phyloP scores from a whole-genome alignment of 2,888 invertebrate species.

The Linnaemya vulpina region DNA sequence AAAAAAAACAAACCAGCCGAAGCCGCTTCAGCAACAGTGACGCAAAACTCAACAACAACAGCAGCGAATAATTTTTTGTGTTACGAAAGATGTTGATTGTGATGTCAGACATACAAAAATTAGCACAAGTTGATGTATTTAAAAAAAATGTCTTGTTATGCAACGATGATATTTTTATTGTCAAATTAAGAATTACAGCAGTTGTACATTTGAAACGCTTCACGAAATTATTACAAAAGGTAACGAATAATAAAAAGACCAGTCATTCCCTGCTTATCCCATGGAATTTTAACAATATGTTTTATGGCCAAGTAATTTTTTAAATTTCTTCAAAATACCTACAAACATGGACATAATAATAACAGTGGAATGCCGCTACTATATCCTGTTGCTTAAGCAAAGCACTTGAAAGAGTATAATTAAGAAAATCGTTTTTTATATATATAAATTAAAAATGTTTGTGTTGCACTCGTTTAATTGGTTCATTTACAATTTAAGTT shows the following conservation, averaged over 20 bases:
- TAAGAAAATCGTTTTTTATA: no score
- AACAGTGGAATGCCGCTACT: not conserved
- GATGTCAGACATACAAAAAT: slow-evolving; percentile 52
- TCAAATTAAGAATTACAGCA: slow-evolving; percentile 72
- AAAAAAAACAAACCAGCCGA: slow-evolving; percentile 9
- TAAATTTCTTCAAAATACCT: slow-evolving; percentile 1
- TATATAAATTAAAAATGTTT: no score
- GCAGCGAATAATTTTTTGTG: slow-evolving; percentile 33
- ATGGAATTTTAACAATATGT: slow-evolving; percentile 31
- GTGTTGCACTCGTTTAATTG: no score
- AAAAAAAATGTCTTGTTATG: slow-evolving; percentile 77
- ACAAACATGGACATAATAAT: not conserved
- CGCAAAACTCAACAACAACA: slow-evolving; percentile 20
- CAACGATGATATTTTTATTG: slow-evolving; percentile 82
- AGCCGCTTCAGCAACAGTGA: slow-evolving; percentile 15
- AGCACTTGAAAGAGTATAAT: not conserved
- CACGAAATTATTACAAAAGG: slow-evolving; percentile 23
- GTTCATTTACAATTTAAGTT: no score
- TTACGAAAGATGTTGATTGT: slow-evolving; percentile 35
- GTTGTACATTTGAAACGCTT: not conserved
- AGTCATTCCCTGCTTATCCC: slow-evolving; percentile 50
- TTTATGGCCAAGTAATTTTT: slow-evolving; percentile 47
- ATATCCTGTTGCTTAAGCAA: not conserved
- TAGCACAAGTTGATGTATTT: slow-evolving; percentile 56
- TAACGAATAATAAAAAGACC: slow-evolving; percentile 48